phyloP scores from a whole-genome alignment of 2,797 vertebrate genomes.

The Taeniopygia guttata region DNA sequence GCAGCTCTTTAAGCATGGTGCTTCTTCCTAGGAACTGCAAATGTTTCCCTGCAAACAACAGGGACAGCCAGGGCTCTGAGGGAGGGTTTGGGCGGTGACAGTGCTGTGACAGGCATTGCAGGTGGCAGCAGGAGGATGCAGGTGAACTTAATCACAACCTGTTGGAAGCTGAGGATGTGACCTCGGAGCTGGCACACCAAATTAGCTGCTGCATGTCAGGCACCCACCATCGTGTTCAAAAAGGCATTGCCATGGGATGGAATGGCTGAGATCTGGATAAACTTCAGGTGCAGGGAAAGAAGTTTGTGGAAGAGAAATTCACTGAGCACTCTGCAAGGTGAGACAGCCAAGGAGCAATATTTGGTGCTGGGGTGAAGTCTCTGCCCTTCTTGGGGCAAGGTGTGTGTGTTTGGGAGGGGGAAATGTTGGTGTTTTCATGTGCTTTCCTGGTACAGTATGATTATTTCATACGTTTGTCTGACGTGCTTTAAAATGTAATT shows the following conservation, averaged over 20 bases:
- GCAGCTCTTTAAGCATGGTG: conserved; percentile 49
- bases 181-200: background rate
- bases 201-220: background rate
- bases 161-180: accelerated
- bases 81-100: background rate
- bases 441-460: background rate
- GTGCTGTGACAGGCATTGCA: background rate
- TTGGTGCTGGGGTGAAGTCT: background rate
- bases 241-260: background rate
- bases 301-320: background rate
- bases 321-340: background rate
- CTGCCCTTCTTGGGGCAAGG: background rate
- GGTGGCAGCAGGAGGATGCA: background rate
- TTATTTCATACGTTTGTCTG: conserved; percentile 22
- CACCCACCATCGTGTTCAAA: accelerated
- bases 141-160: background rate
- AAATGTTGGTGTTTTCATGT: background rate
- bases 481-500: conserved; percentile 60
- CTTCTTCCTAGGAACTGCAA: background rate
- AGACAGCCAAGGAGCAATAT: background rate
- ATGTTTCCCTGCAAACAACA: background rate
- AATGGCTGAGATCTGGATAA: background rate
- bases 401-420: background rate
- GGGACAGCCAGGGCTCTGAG: background rate
- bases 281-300: background rate